These are phyloP conservation scores for Luperina testacea DNA, from an alignment of 2,888 invertebrate genomes.

Conservation along the genomic window DNA sequence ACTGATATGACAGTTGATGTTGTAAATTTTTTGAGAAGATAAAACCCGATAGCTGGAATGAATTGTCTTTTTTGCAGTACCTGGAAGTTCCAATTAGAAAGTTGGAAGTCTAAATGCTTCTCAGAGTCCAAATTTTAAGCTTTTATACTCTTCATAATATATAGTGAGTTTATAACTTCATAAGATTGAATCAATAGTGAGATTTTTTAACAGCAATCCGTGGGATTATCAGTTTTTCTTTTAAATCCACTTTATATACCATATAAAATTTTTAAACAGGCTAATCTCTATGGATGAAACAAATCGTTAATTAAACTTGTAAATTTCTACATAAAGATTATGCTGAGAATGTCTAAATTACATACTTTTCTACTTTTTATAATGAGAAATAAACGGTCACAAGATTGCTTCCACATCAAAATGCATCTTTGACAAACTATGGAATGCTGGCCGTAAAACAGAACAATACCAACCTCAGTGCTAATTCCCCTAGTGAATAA, in stretches of 20 bases:
- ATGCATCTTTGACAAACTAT: not conserved
- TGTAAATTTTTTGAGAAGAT: not conserved
- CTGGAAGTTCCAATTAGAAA: not conserved
- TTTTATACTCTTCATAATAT: not conserved
- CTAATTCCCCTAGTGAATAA: slow-evolving; percentile 3
- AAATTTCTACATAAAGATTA: slow-evolving; percentile 22
- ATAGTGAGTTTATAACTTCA: slow-evolving; percentile 5
- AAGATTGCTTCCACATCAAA: not conserved
- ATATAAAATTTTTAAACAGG: slow-evolving; percentile 36
- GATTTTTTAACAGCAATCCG: slow-evolving; percentile 9
- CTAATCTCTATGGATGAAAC: slow-evolving; percentile 45
- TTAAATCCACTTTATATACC: slow-evolving; percentile 34
- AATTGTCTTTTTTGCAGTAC: not conserved
- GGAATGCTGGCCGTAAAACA: not conserved
- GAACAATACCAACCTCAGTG: slow-evolving; percentile 18
- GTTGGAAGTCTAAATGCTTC: not conserved
- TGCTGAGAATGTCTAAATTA: not conserved
- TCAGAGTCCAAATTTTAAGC: not conserved
- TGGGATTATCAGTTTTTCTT: slow-evolving; percentile 51
- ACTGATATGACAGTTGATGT: not conserved
- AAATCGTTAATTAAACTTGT: slow-evolving; percentile 43
- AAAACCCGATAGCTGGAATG: not conserved
- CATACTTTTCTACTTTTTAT: not conserved
- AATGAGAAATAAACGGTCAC: not conserved
- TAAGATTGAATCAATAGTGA: slow-evolving; percentile 18